Evolutionary conservation across 2,888 invertebrate species (phyloP).

Genomic region (Troides oblongomaculatus): DNA sequence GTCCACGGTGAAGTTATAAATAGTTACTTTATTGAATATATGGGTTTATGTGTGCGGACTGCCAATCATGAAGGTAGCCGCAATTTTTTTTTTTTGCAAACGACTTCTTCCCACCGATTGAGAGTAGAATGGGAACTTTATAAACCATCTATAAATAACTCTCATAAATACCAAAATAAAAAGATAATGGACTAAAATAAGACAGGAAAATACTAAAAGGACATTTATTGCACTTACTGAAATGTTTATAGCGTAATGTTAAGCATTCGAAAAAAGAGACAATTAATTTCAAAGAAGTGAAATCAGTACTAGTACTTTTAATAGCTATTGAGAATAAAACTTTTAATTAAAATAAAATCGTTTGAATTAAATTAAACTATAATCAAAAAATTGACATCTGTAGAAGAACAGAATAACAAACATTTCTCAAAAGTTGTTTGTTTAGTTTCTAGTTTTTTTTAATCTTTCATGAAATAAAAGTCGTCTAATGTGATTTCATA

Average conservation of each 20-base stretch:
- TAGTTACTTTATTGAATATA: conserved; percentile 29
- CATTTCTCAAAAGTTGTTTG: too few relatives aligned
- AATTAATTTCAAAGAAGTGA: neutral
- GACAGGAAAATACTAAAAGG: conserved; percentile 5
- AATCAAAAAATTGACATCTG: too few relatives aligned
- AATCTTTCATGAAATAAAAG: too few relatives aligned
- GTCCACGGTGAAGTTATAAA: conserved; percentile 35
- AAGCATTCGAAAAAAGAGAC: neutral
- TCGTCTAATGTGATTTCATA: neutral
- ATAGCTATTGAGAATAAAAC: too few relatives aligned
- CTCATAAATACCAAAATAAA: conserved; percentile 30
- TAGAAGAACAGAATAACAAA: too few relatives aligned
- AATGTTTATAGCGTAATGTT: conserved; percentile 6
- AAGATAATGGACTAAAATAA: neutral
- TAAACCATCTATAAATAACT: conserved; percentile 35
- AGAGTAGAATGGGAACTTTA: conserved; percentile 19
- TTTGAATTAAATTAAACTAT: too few relatives aligned
- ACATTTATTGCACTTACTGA: conserved; percentile 8
- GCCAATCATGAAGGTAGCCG: conserved; percentile 26
- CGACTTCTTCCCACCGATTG: conserved; percentile 30
- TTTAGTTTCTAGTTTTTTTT: too few relatives aligned
- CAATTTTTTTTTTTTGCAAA: conserved; percentile 27
- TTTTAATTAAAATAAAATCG: too few relatives aligned
- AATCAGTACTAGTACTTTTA: too few relatives aligned
- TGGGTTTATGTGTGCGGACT: conserved; percentile 28